Conservation (phyloP, 2,113 vertebrate species). For the Chaetura pelagica region DNA sequence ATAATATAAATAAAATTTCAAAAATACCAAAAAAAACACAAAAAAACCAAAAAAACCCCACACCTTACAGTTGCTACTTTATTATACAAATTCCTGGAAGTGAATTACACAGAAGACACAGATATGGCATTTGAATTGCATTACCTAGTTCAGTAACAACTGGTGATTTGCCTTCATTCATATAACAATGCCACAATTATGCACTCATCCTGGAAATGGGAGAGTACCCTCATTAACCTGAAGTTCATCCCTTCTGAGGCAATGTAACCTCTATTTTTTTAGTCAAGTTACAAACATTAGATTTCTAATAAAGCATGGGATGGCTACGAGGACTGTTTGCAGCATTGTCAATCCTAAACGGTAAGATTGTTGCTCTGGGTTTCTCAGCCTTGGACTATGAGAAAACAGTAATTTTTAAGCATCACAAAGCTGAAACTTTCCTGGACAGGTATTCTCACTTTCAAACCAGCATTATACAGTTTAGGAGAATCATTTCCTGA, state of each 20-base stretch:
- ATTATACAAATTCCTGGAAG: neutral
- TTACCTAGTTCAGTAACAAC: neutral
- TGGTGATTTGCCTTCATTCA: neutral
- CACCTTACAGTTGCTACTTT: neutral
- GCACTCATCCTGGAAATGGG: neutral
- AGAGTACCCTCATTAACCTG: neutral
- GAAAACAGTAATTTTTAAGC: neutral
- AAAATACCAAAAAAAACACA: neutral
- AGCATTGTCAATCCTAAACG: neutral
- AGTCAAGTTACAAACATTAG: neutral
- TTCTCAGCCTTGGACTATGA: neutral
- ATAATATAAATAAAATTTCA: neutral
- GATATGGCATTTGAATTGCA: neutral
- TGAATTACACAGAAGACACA: neutral
- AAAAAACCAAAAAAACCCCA: no score
- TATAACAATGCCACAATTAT: constrained; percentile 39
- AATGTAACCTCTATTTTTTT: no score
- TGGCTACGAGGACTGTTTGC: neutral
- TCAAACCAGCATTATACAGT: neutral
- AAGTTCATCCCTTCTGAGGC: neutral
- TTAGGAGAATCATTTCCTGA: neutral
- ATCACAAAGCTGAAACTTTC: neutral
- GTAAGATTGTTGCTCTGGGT: neutral
- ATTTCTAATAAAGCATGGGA: neutral
- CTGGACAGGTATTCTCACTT: neutral